Evolutionary conservation across 2,113 vertebrate genomes (phyloP).

Genomic region (Guaruba guarouba): DNA sequence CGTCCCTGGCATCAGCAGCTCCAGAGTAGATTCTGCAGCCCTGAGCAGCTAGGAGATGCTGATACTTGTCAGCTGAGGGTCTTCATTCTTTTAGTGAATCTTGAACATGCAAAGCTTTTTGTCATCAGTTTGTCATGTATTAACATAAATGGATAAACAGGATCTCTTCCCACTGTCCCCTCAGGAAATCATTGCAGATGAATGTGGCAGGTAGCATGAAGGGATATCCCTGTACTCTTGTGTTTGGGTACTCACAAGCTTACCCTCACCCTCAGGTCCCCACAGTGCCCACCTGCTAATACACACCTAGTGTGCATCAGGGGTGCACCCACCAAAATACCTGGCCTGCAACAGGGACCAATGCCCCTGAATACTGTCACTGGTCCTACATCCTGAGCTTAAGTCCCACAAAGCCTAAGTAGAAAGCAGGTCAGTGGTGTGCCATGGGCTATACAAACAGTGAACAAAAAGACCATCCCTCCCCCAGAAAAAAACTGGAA

Average conservation of each 20-base stretch:
- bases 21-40: not conserved
- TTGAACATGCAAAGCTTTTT: not conserved
- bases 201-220: not conserved
- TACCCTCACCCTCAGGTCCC: not conserved
- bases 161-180: not conserved
- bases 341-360: fast-evolving
- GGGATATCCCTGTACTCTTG: not conserved
- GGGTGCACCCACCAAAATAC: not conserved
- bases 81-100: not conserved
- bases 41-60: not conserved
- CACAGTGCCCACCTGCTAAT: fast-evolving
- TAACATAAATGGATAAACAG: not conserved
- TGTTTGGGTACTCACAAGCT: not conserved
- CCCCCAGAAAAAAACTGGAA: not conserved
- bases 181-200: not conserved
- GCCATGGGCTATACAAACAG: not conserved
- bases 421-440: not conserved
- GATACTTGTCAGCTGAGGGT: not conserved
- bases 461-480: not conserved
- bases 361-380: fast-evolving
- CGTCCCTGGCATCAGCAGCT: not conserved
- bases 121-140: not conserved
- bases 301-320: not conserved
- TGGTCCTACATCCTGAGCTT: not conserved
- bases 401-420: not conserved